Evolutionary conservation across 53 echinoderm and acorn worm species (phyloP).

Genomic region (Echinometra lucunter): DNA sequence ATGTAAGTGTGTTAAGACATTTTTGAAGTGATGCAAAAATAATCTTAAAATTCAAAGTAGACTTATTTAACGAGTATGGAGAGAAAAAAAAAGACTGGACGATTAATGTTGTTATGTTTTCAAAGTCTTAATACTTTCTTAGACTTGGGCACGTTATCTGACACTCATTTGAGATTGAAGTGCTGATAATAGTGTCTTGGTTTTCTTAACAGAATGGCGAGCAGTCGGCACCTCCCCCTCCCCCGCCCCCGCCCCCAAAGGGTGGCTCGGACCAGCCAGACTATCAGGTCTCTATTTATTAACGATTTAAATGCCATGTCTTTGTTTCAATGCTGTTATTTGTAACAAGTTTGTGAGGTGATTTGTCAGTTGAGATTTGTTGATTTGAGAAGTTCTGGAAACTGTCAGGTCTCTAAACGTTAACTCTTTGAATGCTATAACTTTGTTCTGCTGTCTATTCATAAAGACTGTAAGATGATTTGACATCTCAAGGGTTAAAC

Average conservation of each 20-base stretch:
- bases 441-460: background rate
- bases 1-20: too few species aligned
- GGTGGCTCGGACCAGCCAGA: background rate
- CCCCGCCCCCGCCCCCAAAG: conserved; percentile 68
- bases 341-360: background rate
- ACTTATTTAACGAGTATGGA: too few species aligned
- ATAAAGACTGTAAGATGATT: too few species aligned
- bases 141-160: too few species aligned
- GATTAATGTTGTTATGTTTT: too few species aligned
- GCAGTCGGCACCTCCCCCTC: conserved; percentile 54
- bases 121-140: too few species aligned
- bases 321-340: background rate
- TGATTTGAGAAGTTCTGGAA: too few species aligned
- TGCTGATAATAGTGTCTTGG: conserved; percentile 25
- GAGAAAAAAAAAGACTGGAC: too few species aligned
- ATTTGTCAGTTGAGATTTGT: too few species aligned
- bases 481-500: too few species aligned
- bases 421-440: background rate
- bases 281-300: conserved; percentile 57
- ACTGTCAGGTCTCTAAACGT: conserved; percentile 7
- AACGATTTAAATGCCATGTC: background rate
- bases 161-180: background rate
- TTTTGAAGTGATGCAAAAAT: too few species aligned
- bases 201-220: conserved; percentile 46
- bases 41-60: too few species aligned